Conservation (phyloP, 1,140 invertebrate genomes). For the Drosophila cardini region DNA sequence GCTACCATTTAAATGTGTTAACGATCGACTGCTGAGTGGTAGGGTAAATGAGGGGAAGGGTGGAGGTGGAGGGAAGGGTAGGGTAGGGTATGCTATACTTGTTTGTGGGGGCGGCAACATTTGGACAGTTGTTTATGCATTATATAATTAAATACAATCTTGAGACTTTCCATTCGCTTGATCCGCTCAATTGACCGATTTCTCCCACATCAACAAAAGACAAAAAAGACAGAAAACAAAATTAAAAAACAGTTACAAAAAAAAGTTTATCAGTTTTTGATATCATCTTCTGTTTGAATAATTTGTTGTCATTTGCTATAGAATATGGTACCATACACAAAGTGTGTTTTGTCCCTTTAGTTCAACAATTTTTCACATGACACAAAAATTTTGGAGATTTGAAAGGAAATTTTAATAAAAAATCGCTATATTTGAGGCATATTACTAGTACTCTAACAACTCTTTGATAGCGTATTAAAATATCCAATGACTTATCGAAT, state of each 20-base stretch:
- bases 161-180: constrained; percentile 45
- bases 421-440: not conserved
- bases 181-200: constrained; percentile 42
- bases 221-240: not conserved
- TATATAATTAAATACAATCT: constrained; percentile 44
- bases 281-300: not conserved
- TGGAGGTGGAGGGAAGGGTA: not conserved
- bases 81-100: constrained; percentile 3
- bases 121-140: constrained; percentile 15
- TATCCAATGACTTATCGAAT: not conserved
- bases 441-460: no score
- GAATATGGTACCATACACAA: no score
- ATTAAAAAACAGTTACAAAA: constrained; percentile 2
- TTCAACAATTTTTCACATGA: constrained; percentile 7
- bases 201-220: constrained; percentile 35
- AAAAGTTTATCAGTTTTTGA: not conserved
- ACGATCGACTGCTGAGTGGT: constrained; percentile 16
- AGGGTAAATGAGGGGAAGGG: no score
- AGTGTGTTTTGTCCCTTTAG: no score
- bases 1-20: constrained; percentile 47
- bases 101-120: constrained; percentile 34
- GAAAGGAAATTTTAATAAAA: not conserved
- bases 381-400: not conserved
- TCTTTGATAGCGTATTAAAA: no score
- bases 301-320: constrained; percentile 11